These are phyloP conservation scores for Leptopilina boulardi DNA, from an alignment of 1,140 invertebrate genomes.

Conservation along the genomic window DNA sequence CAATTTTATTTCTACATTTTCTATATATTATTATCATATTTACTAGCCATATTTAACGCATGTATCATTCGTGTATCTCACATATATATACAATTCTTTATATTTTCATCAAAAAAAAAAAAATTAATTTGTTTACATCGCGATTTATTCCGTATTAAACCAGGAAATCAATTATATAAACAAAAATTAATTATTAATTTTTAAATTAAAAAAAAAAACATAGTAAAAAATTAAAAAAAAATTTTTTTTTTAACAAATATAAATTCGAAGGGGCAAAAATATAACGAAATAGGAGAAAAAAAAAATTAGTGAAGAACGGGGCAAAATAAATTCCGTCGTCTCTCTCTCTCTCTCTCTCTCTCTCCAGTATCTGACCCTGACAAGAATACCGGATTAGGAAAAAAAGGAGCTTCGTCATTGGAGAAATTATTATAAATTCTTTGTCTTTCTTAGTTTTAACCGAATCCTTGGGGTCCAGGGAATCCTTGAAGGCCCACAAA, in stretches of 20 bases:
- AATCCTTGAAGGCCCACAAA: neutral
- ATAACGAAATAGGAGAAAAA: neutral
- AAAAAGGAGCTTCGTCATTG: neutral
- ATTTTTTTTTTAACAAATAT: too few relatives aligned
- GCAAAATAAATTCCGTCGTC: neutral
- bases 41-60: neutral
- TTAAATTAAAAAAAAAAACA: too few relatives aligned
- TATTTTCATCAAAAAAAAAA: neutral
- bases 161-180: too few relatives aligned
- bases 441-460: constrained; percentile 1
- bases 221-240: too few relatives aligned
- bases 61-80: neutral
- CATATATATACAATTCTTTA: neutral
- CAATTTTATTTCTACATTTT: neutral
- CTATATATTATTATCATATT: neutral
- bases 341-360: too few relatives aligned
- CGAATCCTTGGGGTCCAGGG: neutral
- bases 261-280: too few relatives aligned
- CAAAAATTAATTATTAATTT: too few relatives aligned
- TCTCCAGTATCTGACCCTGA: constrained; percentile 1
- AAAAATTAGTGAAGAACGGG: neutral
- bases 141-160: too few relatives aligned
- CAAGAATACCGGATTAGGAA: constrained; percentile 19
- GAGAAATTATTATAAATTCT: constrained; percentile 24
- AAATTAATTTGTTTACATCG: too few relatives aligned